Base-by-base conservation (phyloP, 2,888 invertebrate genomes). In the Frankliniella fusca region DNA sequence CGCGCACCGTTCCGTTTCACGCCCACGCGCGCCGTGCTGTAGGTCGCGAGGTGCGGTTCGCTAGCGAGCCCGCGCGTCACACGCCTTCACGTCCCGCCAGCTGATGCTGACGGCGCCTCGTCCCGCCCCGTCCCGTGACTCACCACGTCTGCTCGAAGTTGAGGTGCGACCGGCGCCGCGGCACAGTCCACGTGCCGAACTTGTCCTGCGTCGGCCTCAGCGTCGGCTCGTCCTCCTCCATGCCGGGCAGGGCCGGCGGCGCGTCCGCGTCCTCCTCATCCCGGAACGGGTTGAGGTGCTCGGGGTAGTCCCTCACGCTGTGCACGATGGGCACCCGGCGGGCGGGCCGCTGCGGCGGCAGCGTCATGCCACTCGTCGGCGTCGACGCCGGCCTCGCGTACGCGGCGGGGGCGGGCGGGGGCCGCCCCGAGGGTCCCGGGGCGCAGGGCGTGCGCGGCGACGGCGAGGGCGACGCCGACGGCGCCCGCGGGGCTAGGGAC, bases 131-230 rank as follows among this genome's bases (percentile, higher is more conserved):
- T 8, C 54, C 11, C 38, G 38, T 38, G 38, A 27, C 70, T n/a
- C 70, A 76, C 70, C 70, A 76, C 8, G 61, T 61, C 15, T 38
- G 38, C 38, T 70, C 70, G 23, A 76, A 76, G 70, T 76, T 27
- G 70, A 76, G 70, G 70, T 76, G 70, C 70, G 70, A 27, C 70
- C 70, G 70, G 23, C 70, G n/a, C 23, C 70, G n/a, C 1, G 70
- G 70, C 11, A 76, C 70, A 10, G 70, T 76, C 70, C 70, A 76
- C 23, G 70, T 76, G 70, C 70, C 70, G 27, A 76, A 76, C 70
- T 76, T 76, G 70, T 76, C 70, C 70, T 76, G 70, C 27, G 70
- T 76, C 23, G 70, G 70, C 27, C 70, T 76, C 23, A 76, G 70
- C 70, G 9, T 12, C 12, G 54, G 54, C 70, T 23, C 70, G 70